Evolutionary conservation across 2,797 vertebrate species (phyloP).

Genomic region (Phrynocephalus guinanensis): DNA sequence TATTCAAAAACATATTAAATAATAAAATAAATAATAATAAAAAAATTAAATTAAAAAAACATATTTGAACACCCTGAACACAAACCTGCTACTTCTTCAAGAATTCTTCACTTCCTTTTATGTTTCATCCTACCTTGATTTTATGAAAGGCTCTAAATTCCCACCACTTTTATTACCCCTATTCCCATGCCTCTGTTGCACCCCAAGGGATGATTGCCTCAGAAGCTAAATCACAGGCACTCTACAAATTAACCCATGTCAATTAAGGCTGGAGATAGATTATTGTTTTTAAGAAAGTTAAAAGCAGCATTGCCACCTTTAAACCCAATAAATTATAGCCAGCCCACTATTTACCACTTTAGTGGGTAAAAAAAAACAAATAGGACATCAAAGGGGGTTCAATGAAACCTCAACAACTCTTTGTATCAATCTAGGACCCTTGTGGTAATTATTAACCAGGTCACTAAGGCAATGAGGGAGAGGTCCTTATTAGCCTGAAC

Average conservation of each 20-base stretch:
- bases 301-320: conserved; percentile 15
- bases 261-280: conserved; percentile 12
- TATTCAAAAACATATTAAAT: neutral
- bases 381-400: neutral
- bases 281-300: conserved; percentile 12
- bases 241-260: neutral
- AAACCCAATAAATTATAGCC: conserved; percentile 19
- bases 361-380: conserved; percentile 9
- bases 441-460: conserved; percentile 2
- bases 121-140: neutral
- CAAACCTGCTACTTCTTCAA: neutral
- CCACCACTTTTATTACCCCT: neutral
- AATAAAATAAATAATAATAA: no score
- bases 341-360: conserved; percentile 15
- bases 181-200: conserved; percentile 5
- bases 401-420: neutral
- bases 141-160: conserved; percentile 21
- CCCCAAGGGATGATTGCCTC: neutral
- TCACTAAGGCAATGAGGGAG: neutral
- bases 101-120: neutral
- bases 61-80: no score
- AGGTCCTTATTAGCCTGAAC: neutral
- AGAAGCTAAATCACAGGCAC: conserved; percentile 14
- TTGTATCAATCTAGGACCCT: neutral
- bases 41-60: no score